A percentile compares a stretch with the other conserved stretches of the same genome.
These are phyloP conservation scores for Lepus americanus DNA, from an alignment of 2,113 vertebrate species.

Conservation along the genomic window DNA sequence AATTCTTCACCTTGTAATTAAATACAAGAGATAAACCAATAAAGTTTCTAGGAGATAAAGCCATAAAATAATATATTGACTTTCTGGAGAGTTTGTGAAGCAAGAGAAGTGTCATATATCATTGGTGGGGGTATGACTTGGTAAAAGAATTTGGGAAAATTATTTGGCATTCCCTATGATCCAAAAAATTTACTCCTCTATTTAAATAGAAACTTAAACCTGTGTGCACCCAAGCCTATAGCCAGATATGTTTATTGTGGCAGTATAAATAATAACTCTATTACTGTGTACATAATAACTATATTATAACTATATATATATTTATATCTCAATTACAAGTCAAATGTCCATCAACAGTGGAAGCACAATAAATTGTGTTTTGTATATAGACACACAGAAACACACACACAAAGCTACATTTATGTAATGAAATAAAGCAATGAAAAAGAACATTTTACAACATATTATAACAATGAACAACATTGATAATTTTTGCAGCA, in stretches of 20 bases:
- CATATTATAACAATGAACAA: background rate
- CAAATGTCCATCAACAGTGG: background rate
- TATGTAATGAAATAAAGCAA: background rate
- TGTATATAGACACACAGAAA: background rate
- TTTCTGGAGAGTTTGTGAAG: background rate
- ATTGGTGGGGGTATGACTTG: background rate
- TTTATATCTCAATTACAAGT: too few species aligned
- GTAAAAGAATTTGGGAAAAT: constrained; percentile 26
- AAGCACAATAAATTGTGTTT: background rate
- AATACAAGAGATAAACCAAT: background rate
- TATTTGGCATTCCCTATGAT: background rate
- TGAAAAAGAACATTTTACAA: background rate
- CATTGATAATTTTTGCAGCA: background rate
- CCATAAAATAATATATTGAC: background rate
- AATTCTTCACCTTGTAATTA: background rate
- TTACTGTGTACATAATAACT: too few species aligned
- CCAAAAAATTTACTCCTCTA: background rate
- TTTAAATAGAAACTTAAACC: background rate
- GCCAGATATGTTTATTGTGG: background rate
- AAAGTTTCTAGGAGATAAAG: background rate
- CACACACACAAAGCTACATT: background rate
- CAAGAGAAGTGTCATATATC: background rate
- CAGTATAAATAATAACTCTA: background rate
- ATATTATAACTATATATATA: too few species aligned
- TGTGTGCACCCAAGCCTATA: background rate